Base-by-base conservation (phyloP, 2,113 vertebrate genomes). In the Pangasianodon hypophthalmus region DNA sequence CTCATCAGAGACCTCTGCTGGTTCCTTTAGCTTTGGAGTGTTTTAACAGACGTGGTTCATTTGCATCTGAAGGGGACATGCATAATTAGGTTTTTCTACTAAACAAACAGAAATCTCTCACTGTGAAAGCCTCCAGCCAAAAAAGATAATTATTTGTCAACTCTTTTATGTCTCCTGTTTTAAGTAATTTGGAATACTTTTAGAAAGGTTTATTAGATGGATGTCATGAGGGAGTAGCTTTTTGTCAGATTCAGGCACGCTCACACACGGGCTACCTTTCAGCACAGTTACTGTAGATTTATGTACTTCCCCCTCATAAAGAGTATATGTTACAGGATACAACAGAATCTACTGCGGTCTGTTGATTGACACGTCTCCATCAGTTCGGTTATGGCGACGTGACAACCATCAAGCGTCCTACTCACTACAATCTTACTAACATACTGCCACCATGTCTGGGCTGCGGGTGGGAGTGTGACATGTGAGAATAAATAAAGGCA, bases 1-100 rank as follows among this genome's bases (percentile, higher is more conserved):
- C 77, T 83, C 79, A 67, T 58, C 64, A 75, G 87, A 75, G 90
- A 86, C 90, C 88, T 89, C 90, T 89, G 90, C 79, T 89, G 90
- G 84, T 62, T 62, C 37, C 58, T 62, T 84, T 60, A 58, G 32
- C 60, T 85, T 19, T 37, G 29, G 48, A 64, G 3, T 18, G 18
- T 44, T 85, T 84, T 41, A 69, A 46, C 5, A 56, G 80, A 50
- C 24, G 13, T 18, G 21, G 5, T 7, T 80, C 37, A 85, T 75
- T 60, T 87, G 26, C 82, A 81, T 64, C 9, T 52, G 82, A 88
- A 84, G 8, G 37, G 75, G 77, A 82, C 62, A 73, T 84, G 69
- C 56, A 84, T 79, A 37, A 80, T 69, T 67, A 75, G 10, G 18
- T 37, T 82, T 58, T 44, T 90, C 13, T 58, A 82, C 19, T 54